Base-by-base conservation (phyloP, 2,888 invertebrate species). In the Alsophila aescularia region DNA sequence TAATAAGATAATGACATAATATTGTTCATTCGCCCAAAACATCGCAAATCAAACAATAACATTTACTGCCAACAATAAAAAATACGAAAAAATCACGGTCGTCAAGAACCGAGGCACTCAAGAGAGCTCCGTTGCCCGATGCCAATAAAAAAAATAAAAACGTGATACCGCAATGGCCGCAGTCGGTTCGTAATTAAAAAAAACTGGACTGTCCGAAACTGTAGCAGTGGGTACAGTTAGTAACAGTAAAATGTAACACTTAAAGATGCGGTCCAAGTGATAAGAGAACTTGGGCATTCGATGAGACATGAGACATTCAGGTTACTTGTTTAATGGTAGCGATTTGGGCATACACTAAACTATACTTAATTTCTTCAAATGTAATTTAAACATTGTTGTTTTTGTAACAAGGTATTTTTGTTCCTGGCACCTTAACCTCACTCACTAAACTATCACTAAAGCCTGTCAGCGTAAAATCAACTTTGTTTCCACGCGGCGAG, bases 201-300 rank as follows among this genome's bases (percentile, higher is more conserved):
- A 84, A 82, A 78, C 67, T 72, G 72, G 70, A 74, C 74, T 61
- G 77, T 74, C 80, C 81, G 68, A 87, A 88, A 85, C 75, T 85
- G 83, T 83, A 83, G 77, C 83, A 79, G 66, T 66, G 57, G 74
- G 72, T 87, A 89, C 89, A 83, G 88, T 88, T 87, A 88, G 72
- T 82, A 87, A 83, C 83, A 79, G 82, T 83, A 79, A 79, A 83
- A 77, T 72, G 83, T 82, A 82, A 86, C 79, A 75, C 73, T 82
- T 80, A 77, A 75, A 76, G 72, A 70, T 65, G 48, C 50, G 70
- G 67, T 48, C 7, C 56, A 64, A 70, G 70, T 15, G 42, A 75
- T 47, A 64, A 58, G 49, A 58, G 42, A 18, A 52, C 40, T 51
- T 49, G 45, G 42, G 18, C 4, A 16, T 34, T 27, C 42, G 34